Percentiles rank a stretch among this genome's conserved stretches.
phyloP scores from a whole-genome alignment of 2,113 vertebrate species.

The Centropus unirufus region DNA sequence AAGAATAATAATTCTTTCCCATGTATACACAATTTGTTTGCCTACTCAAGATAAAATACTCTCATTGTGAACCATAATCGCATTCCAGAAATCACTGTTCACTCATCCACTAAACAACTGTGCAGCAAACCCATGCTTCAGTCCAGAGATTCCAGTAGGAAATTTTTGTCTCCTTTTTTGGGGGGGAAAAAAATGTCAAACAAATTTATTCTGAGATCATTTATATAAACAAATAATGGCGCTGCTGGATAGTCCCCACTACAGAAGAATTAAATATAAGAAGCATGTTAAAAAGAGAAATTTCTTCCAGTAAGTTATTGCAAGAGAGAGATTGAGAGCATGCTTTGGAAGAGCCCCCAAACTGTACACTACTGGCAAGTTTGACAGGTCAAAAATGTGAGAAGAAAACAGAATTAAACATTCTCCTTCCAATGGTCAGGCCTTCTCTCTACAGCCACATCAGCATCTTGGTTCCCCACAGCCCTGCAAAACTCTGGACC shows the following conservation, averaged over 20 bases:
- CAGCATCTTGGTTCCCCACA: neutral
- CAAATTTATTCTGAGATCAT: neutral
- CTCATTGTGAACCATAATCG: neutral
- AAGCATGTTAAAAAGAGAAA: neutral
- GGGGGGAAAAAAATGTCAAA: neutral
- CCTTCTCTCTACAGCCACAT: neutral
- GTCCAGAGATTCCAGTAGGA: neutral
- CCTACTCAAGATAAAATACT: neutral
- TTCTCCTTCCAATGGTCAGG: neutral
- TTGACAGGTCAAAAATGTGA: neutral
- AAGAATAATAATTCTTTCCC: neutral
- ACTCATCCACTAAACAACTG: neutral
- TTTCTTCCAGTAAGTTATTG: neutral
- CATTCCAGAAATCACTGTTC: neutral
- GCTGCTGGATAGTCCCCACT: neutral
- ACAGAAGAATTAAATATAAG: neutral
- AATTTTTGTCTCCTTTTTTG: neutral
- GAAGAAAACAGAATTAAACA: neutral
- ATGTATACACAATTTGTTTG: neutral
- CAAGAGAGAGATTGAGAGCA: neutral
- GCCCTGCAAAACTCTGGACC: neutral
- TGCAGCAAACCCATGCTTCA: neutral
- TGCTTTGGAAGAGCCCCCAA: neutral
- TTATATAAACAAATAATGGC: neutral
- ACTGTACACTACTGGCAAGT: neutral